A percentile compares a stretch with the other conserved stretches of the same genome.
These are phyloP conservation scores for Luperina nickerlii DNA, from an alignment of 2,888 invertebrate genomes.

Conservation along the genomic window DNA sequence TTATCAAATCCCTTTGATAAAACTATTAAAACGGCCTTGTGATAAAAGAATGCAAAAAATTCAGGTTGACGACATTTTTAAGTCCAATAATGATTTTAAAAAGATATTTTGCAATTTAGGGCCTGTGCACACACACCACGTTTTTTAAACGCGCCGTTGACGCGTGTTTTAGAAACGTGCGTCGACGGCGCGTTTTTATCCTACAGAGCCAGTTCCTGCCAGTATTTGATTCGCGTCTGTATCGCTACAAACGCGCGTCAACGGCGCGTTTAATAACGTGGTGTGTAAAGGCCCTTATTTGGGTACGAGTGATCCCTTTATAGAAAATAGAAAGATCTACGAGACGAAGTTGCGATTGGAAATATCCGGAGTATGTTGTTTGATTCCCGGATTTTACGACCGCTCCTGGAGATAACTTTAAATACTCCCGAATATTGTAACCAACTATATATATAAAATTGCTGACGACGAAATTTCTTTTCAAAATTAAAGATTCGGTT, in stretches of 20 bases:
- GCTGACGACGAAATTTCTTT: conserved; percentile 30
- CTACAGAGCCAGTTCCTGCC: no score
- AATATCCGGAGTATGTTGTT: conserved; percentile 22
- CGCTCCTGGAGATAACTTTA: conserved; percentile 40
- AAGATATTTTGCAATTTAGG: neutral
- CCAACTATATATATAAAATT: conserved; percentile 21
- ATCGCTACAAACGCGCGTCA: no score
- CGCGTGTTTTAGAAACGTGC: no score
- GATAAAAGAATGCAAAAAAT: conserved; percentile 19
- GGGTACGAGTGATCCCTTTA: neutral
- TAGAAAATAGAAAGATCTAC: conserved; percentile 13
- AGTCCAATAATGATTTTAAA: neutral
- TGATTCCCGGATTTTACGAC: conserved; percentile 41
- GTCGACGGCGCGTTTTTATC: no score
- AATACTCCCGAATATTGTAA: conserved; percentile 31
- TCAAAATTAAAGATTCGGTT: conserved; percentile 9
- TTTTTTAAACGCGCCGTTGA: no score
- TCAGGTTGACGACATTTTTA: conserved; percentile 2
- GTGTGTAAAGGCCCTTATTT: no score
- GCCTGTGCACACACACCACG: no score
- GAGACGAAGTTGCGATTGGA: conserved; percentile 30
- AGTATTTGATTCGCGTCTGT: no score
- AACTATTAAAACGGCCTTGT: neutral
- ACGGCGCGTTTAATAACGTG: no score
- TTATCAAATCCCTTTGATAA: conserved; percentile 28